Evolutionary conservation across 2,113 vertebrate species (phyloP), one percentile per base, ranked within the genome.

Genomic region (Microcebus murinus): DNA sequence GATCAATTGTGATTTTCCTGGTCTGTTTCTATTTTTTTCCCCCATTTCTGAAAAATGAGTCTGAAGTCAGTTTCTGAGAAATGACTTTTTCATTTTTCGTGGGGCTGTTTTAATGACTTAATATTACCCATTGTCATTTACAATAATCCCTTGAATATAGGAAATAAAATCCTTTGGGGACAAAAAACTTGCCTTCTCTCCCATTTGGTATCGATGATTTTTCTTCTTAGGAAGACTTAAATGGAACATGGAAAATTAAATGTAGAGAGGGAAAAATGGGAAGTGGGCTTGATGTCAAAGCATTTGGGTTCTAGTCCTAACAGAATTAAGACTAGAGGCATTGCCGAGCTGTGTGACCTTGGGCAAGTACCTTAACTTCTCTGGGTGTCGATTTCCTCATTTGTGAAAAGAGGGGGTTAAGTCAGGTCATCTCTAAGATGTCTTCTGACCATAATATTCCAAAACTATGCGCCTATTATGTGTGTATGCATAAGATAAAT

Each of bases 11-110:
- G 87, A 25, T 68, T 84, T 93, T 93, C 80, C 68, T 61, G 67
- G 31, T 61, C 20, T 52, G 15, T 57, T 77, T 90, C 70, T 96
- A 67, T 55, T n/a, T 63, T 20, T 89, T 21, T 5, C 14, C 3
- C n/a, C 81, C 82, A 94, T 94, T 97, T 91, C 79, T 95, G 42
- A 96, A 97, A 86, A 94, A 91, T 45, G 77, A n/a, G 81, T 87
- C 89, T 73, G 91, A 81, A 92, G 39, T 23, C 55, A 39, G 79
- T 92, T 95, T 94, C 91, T 86, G 39, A 91, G 93, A 89, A 93
- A 81, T 10, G 82, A 15, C 23, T 81, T 92, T 87, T 94, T 86
- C 34, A 68, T 90, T 83, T 90, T 84, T 76, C 67, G 17, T 4
- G 9, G 73, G 34, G 39, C 55, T 81, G 65, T 52, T 95, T 91